Evolutionary conservation across 1,140 invertebrate genomes (phyloP).

Genomic region (Lasioglossum baleicum): DNA sequence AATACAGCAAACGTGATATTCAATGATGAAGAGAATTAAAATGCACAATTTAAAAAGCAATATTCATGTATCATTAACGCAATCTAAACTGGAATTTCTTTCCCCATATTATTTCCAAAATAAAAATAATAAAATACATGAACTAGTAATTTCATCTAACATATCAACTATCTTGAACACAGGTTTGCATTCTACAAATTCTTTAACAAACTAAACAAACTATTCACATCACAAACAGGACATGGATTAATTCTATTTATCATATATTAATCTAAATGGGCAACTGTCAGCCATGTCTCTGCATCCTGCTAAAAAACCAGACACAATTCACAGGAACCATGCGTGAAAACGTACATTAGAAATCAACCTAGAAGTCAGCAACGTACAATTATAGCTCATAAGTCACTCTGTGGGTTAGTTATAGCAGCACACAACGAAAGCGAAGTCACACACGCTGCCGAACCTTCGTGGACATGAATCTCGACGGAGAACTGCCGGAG

Average conservation of each 20-base stretch:
- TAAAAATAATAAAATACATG: no score
- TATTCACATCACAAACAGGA: background rate
- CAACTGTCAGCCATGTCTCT: background rate
- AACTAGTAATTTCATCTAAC: no score
- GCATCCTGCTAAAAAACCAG: background rate
- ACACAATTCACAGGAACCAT: background rate
- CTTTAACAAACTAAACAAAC: no score
- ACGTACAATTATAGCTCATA: background rate
- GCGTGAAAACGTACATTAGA: background rate
- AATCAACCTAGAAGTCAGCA: no score
- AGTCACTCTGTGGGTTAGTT: background rate
- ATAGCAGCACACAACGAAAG: background rate
- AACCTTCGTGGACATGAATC: slow-evolving; percentile 73
- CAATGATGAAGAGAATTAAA: no score
- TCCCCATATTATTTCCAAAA: no score
- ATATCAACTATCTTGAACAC: no score
- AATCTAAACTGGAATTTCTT: no score
- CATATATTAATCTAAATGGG: background rate
- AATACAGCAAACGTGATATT: no score
- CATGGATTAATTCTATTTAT: background rate
- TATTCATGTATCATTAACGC: no score
- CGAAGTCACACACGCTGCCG: slow-evolving; percentile 59
- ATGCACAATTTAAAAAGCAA: no score
- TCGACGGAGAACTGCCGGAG: slow-evolving; percentile 46
- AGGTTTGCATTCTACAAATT: no score